These are phyloP conservation scores for Diplogasteroides magnus DNA, from an alignment of 1,140 invertebrate species.

Conservation along the genomic window DNA sequence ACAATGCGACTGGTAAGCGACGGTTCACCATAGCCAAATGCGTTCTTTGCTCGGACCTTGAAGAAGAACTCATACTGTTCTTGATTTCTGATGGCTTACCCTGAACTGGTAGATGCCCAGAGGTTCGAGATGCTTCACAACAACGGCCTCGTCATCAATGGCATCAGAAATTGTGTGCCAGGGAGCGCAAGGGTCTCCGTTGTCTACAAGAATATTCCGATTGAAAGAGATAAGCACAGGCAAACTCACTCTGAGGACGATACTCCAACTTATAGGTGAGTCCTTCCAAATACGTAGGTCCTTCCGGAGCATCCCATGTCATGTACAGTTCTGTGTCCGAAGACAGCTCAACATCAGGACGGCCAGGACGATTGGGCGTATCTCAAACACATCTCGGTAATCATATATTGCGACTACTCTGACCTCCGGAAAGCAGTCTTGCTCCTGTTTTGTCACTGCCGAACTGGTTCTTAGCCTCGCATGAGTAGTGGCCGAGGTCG, in stretches of 20 bases:
- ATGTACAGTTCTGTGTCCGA: constrained; percentile 81
- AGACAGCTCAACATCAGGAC: constrained; percentile 73
- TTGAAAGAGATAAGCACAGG: too few relatives aligned
- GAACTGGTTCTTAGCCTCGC: constrained; percentile 77
- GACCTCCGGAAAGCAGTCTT: constrained; percentile 59
- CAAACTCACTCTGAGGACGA: constrained; percentile 35
- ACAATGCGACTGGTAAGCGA: constrained; percentile 58
- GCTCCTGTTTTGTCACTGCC: constrained; percentile 61
- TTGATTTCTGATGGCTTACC: neutral
- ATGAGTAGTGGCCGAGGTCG: constrained; percentile 83
- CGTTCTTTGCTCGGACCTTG: constrained; percentile 78
- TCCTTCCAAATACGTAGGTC: constrained; percentile 66
- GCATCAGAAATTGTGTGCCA: constrained; percentile 82
- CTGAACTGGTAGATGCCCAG: constrained; percentile 67
- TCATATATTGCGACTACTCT: constrained; percentile 1
- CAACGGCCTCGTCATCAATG: constrained; percentile 86
- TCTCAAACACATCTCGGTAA: constrained; percentile 56
- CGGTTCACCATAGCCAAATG: constrained; percentile 68
- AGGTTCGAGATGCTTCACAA: constrained; percentile 72
- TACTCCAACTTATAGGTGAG: constrained; percentile 70
- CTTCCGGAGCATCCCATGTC: constrained; percentile 69
- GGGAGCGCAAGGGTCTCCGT: constrained; percentile 39
- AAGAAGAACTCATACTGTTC: constrained; percentile 63
- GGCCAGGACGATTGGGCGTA: constrained; percentile 75
- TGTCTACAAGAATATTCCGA: neutral